These are phyloP conservation scores for Catharus minimus DNA, from an alignment of 2,113 vertebrate genomes.

Conservation along the genomic window DNA sequence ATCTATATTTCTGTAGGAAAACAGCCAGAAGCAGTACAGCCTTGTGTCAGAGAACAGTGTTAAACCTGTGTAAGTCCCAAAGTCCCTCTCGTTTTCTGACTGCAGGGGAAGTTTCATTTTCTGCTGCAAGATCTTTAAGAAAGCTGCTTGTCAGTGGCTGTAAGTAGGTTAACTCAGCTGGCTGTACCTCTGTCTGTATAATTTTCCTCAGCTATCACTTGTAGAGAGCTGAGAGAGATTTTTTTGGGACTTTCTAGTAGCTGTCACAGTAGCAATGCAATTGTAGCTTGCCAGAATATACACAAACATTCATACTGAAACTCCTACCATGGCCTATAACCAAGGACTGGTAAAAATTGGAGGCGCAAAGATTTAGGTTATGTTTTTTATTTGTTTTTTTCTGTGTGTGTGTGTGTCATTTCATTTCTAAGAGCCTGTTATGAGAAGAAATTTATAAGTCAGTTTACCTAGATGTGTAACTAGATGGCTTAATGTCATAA, in stretches of 20 bases:
- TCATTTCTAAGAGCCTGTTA: background rate
- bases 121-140: background rate
- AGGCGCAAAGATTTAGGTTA: background rate
- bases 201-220: background rate
- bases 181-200: background rate
- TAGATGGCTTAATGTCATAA: background rate
- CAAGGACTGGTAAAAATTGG: background rate
- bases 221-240: background rate
- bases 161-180: background rate
- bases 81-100: background rate
- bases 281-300: background rate
- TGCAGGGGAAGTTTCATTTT: background rate
- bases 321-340: rapidly evolving
- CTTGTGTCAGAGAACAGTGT: background rate
- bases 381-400: background rate
- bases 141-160: background rate
- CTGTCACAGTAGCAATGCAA: background rate
- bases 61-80: background rate
- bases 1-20: background rate
- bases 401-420: background rate
- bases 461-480: background rate
- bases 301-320: rapidly evolving
- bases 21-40: background rate
- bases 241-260: background rate
- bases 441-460: background rate